Conservation (phyloP, 2,888 invertebrate genomes). For the Pilophorus perplexus region DNA sequence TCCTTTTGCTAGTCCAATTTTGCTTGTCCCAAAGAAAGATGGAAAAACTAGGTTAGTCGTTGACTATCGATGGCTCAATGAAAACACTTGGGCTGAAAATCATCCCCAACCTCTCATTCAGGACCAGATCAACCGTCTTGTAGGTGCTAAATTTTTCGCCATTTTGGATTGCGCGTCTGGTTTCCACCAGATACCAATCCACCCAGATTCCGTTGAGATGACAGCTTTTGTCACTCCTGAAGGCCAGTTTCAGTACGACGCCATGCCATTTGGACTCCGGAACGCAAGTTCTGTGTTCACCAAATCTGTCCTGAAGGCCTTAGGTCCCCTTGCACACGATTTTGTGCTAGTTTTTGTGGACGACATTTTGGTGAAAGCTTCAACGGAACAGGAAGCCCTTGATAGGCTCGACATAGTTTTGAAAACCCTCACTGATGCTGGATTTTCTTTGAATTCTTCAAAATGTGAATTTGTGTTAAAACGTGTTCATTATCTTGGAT, state of each 20-base stretch:
- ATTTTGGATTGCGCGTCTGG: not conserved
- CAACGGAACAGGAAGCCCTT: constrained; percentile 47
- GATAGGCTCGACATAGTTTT: constrained; percentile 49
- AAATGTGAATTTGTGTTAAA: constrained; percentile 37
- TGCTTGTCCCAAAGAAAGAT: constrained; percentile 16
- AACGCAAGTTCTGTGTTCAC: too few species aligned
- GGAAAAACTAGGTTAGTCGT: not conserved
- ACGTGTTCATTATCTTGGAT: constrained; percentile 29
- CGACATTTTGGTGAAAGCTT: constrained; percentile 48
- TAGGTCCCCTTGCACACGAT: constrained; percentile 48
- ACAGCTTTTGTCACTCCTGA: too few species aligned
- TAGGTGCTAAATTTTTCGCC: not conserved
- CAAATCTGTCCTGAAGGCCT: constrained; percentile 51
- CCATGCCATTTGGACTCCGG: constrained; percentile 20
- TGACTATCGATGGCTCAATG: constrained; percentile 10
- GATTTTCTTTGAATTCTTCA: constrained; percentile 31
- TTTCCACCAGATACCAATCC: constrained; percentile 7
- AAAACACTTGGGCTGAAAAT: constrained; percentile 4
- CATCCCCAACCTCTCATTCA: constrained; percentile 13
- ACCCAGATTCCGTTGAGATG: constrained; percentile 11
- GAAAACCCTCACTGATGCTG: constrained; percentile 29
- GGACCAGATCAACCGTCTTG: constrained; percentile 28
- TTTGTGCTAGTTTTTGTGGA: constrained; percentile 49
- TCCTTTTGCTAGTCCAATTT: constrained; percentile 29
- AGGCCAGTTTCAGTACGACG: not conserved